Conservation (phyloP, 1,140 invertebrate species). For the Coelopa frigida region DNA sequence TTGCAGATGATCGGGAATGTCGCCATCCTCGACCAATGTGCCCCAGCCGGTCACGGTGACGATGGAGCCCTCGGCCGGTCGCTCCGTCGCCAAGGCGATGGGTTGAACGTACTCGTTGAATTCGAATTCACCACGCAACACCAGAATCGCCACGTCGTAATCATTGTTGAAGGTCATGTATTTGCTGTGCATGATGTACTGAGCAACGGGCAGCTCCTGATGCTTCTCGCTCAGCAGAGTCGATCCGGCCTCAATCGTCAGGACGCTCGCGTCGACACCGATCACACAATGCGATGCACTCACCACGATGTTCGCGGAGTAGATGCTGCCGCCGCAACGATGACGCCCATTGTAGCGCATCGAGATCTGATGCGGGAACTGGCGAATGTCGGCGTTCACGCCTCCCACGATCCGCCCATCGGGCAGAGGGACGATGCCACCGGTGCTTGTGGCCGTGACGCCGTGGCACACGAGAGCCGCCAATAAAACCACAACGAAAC, state of each 20-base stretch:
- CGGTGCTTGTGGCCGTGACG: no score
- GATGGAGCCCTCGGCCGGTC: constrained; percentile 18
- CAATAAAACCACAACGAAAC: no score
- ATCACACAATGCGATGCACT: constrained; percentile 54
- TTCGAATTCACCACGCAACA: constrained; percentile 25
- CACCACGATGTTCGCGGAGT: constrained; percentile 44
- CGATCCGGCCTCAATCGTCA: constrained; percentile 30
- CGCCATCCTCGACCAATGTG: constrained; percentile 17
- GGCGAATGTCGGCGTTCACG: constrained; percentile 19
- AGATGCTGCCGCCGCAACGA: constrained; percentile 52
- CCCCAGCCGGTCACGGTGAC: constrained; percentile 38
- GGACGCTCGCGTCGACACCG: constrained; percentile 8
- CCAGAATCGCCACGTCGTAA: constrained; percentile 29
- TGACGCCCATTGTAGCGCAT: constrained; percentile 34
- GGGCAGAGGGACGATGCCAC: constrained; percentile 19
- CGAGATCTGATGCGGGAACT: constrained; percentile 34
- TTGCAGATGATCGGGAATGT: constrained; percentile 24
- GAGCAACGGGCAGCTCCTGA: constrained; percentile 19
- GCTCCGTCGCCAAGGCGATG: constrained; percentile 23
- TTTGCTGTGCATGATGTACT: constrained; percentile 26
- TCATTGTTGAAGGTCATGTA: constrained; percentile 26
- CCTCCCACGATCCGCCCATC: constrained; percentile 40
- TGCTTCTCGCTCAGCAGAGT: constrained; percentile 17
- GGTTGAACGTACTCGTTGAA: constrained; percentile 25
- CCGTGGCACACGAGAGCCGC: no score